Evolutionary conservation across 2,113 vertebrate genomes (phyloP), one percentile per base, ranked within the genome.

Genomic region (Apaloderma vittatum): DNA sequence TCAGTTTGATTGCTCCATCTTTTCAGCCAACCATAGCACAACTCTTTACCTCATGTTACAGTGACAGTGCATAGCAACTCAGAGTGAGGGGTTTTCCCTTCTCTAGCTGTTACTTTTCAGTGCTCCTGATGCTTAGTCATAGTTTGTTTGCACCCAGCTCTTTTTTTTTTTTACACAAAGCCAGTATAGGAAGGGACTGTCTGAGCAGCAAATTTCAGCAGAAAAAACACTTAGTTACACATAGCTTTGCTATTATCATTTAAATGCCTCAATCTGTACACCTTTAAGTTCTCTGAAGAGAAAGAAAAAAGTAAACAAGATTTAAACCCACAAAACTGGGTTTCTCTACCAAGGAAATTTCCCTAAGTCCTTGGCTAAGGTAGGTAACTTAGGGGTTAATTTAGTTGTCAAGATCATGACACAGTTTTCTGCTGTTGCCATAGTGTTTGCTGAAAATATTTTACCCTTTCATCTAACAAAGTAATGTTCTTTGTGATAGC

Each of bases 401-500:
- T 52, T 43, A 84, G 9, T 59, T 77, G 68, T 63, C 30, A 78
- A 45, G 32, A 36, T 30, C 22, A 40, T 40, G 76, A 32, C 36
- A 68, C 11, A 37, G 6, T 70, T 91, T 90, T 92, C 20, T 84
- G 17, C 26, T 37, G 14, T 79, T 80, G 36, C 70, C 8, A 45
- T 17, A 27, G 12, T 43, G 9, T 73, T 91, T 72, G 23, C 37
- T 75, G 73, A 89, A 89, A 82, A 71, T 85, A 68, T 90, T 91
- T 90, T 80, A 57, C 20, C n/a, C 81, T 88, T 94, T 84, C 24
- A 49, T 72, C 24, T 51, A 54, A 52, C 5, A 86, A 66, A 86
- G 52, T 77, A 88, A 71, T 72, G 34, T 52, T 94, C 79, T 90
- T 82, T 83, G 29, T 71, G 70, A 55, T 76, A 91, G 19, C 19